A percentile compares a stretch with the other conserved stretches of the same genome.
Evolutionary conservation across 2,888 invertebrate species (phyloP).

Genomic region (Siphonodentalium dalli): DNA sequence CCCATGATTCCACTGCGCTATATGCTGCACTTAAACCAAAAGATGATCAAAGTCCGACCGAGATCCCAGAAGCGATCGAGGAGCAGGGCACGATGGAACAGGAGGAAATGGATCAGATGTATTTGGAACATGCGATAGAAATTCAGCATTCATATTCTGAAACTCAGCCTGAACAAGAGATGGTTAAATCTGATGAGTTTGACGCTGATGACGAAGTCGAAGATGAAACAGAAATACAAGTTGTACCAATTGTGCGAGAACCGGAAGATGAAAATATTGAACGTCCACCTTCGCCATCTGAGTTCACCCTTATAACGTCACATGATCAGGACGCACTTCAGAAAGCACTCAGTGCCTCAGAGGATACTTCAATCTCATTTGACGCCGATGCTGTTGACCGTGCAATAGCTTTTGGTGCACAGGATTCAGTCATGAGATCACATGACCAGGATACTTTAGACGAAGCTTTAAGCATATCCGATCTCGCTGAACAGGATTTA

Average conservation of each 20-base stretch:
- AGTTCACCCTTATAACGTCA: slow-evolving; percentile 57
- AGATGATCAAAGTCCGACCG: too few relatives aligned
- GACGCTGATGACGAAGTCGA: slow-evolving; percentile 11
- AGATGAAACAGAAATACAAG: background rate
- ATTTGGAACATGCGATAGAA: too few relatives aligned
- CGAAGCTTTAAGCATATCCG: background rate
- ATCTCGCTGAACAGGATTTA: background rate
- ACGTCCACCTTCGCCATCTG: slow-evolving; percentile 61
- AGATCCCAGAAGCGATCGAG: too few relatives aligned
- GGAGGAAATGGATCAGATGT: too few relatives aligned
- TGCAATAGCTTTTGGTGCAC: background rate
- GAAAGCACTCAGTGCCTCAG: slow-evolving; percentile 34
- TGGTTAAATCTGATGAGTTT: background rate
- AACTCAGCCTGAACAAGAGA: too few relatives aligned
- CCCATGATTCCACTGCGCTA: too few relatives aligned
- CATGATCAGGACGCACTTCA: slow-evolving; percentile 53
- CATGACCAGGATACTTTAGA: background rate
- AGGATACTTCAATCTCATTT: slow-evolving; percentile 2
- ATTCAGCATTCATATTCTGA: too few relatives aligned
- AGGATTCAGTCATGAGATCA: background rate
- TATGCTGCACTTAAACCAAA: too few relatives aligned
- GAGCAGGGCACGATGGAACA: too few relatives aligned
- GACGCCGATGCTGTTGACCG: background rate
- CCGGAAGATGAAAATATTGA: slow-evolving; percentile 38
- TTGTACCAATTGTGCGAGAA: slow-evolving; percentile 8